Percentiles rank a stretch among this genome's conserved stretches.
These are phyloP conservation scores for Mustela nigripes DNA, from an alignment of 2,113 vertebrate species.

Conservation along the genomic window DNA sequence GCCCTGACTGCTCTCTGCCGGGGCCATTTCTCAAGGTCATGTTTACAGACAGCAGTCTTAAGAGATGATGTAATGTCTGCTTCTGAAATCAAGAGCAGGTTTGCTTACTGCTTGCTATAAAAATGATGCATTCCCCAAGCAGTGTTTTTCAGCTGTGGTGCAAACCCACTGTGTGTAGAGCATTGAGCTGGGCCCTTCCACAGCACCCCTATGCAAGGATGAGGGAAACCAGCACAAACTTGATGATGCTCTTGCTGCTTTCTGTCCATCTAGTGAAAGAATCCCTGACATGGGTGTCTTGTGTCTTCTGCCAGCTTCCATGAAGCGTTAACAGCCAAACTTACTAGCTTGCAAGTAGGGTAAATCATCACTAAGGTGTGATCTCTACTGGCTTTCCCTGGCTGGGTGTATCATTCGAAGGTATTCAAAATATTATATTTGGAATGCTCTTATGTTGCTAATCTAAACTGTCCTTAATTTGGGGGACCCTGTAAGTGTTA, in stretches of 20 bases:
- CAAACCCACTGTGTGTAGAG: rapidly evolving
- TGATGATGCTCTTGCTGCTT: rapidly evolving
- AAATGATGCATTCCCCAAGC: neutral
- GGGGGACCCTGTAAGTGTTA: neutral
- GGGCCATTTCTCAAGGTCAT: neutral
- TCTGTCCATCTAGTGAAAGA: neutral
- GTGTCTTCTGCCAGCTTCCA: neutral
- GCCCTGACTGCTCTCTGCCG: neutral
- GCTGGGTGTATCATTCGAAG: neutral
- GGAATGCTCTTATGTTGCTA: neutral
- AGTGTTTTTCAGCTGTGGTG: no score
- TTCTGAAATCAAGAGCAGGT: neutral
- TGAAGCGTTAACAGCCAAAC: neutral
- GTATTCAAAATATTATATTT: neutral
- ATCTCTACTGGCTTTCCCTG: neutral
- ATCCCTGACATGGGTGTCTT: neutral
- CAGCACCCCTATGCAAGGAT: rapidly evolving
- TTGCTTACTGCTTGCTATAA: neutral
- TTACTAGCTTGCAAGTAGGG: neutral
- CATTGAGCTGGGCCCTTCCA: neutral
- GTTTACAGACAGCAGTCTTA: neutral
- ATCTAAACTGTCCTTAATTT: neutral
- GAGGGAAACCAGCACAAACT: neutral
- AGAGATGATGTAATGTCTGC: neutral
- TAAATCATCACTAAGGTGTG: neutral